Base-by-base conservation (phyloP, 2,797 vertebrate genomes). In the Mycteria americana region DNA sequence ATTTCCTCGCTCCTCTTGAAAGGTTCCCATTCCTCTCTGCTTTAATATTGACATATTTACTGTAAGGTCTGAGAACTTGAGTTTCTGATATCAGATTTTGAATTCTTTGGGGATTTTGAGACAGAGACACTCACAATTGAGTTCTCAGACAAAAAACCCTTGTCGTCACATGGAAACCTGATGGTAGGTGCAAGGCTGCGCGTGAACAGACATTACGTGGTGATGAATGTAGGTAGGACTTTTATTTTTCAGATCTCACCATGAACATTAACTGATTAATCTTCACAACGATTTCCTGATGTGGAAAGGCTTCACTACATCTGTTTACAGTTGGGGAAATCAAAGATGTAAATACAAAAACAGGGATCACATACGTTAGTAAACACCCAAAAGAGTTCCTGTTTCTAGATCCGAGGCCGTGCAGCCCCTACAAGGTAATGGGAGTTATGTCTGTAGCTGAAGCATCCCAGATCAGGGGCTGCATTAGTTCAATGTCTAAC, bases 381-480 rank as follows among this genome's bases (percentile, higher is more conserved):
- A 23, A 93, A 50, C 21, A 64, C 8, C 31, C 27, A 9, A 27
- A 46, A 27, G 4, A 59, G 33, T 75, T 68, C 8, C 18, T 23
- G 2, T 67, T 85, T 35, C 8, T 53, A 27, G 27, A 53, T 48
- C 23, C 1, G 2, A 73, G 50, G 9, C 53, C 33, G 7, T 0
- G 0, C 12, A 76, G 11, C 13, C 13, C 18, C 21, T 13, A 5
- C 9, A 4, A 85, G 37, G 19, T 24, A n/a, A 10, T 5, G n/a
- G 25, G 23, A 48, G n/a, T 22, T 67, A 19, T 62, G 18, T 5
- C 22, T 74, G 48, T 37, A 67, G 35, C 25, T 64, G 43, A 93
- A 67, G 15, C 6, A 50, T 27, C 43, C 21, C 25, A 24, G 15
- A 46, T 22, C 24, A 48, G 64, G 28, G 13, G 9, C 19, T 60